These are phyloP conservation scores for Metopolophium dirhodum DNA, from an alignment of 1,140 invertebrate species.

Conservation along the genomic window DNA sequence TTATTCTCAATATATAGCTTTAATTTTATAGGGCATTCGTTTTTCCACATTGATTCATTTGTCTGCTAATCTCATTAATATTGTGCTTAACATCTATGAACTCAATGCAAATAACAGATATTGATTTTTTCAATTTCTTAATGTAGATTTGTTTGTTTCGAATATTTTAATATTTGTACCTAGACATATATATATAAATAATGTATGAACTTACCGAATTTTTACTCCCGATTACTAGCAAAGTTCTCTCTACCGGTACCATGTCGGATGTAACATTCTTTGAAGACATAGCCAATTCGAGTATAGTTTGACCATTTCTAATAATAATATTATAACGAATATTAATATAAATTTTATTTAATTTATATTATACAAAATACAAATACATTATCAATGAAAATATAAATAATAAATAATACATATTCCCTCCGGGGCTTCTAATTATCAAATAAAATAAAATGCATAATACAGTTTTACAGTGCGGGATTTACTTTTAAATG, in stretches of 20 bases:
- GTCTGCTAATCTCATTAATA: not conserved
- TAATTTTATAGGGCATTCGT: no score
- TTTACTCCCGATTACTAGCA: slow-evolving; percentile 67
- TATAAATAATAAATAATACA: not conserved
- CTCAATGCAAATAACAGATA: not conserved
- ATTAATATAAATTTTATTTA: not conserved
- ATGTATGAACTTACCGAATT: slow-evolving; percentile 64
- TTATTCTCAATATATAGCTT: no score
- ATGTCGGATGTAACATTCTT: not conserved
- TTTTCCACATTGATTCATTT: no score
- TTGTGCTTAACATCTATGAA: not conserved
- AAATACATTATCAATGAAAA: not conserved
- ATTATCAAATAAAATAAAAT: no score
- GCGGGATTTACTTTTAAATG: not conserved
- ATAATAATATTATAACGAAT: not conserved
- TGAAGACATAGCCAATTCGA: slow-evolving; percentile 16
- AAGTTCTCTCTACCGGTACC: slow-evolving; percentile 53
- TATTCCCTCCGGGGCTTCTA: no score
- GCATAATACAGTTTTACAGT: not conserved
- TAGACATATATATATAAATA: no score
- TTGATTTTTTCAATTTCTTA: not conserved
- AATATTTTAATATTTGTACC: not conserved
- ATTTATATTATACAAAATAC: not conserved
- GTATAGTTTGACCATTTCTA: slow-evolving; percentile 30
- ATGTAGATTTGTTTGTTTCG: not conserved